phyloP scores from a whole-genome alignment of 1,140 invertebrate genomes.

The Lordiphosa mommai region DNA sequence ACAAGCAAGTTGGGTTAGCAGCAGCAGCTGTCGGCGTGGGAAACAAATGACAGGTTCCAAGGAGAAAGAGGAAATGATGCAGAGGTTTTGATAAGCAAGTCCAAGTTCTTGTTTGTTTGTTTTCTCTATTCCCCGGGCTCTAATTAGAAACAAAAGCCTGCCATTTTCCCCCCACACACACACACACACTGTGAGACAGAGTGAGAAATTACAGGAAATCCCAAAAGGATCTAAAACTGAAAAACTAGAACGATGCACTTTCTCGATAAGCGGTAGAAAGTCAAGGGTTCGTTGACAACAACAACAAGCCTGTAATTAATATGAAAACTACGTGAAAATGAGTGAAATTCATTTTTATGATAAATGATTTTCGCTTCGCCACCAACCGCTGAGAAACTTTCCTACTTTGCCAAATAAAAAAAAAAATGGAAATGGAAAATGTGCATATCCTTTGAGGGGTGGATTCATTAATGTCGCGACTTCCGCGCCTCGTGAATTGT shows the following conservation, averaged over 20 bases:
- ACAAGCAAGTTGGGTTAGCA: background rate
- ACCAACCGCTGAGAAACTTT: constrained; percentile 27
- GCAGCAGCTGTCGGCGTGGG: constrained; percentile 20
- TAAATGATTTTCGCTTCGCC: constrained; percentile 29
- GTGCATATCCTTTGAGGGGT: constrained; percentile 27
- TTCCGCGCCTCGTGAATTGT: constrained; percentile 63
- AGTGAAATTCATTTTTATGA: constrained; percentile 24
- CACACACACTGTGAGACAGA: no score
- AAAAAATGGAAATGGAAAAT: constrained; percentile 38
- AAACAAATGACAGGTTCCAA: constrained; percentile 17
- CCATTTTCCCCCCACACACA: no score
- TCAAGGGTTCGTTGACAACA: constrained; percentile 7
- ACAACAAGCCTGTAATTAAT: constrained; percentile 53
- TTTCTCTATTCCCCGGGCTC: constrained; percentile 54
- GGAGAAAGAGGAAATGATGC: constrained; percentile 28
- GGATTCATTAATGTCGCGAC: constrained; percentile 33
- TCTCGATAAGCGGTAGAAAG: constrained; percentile 46
- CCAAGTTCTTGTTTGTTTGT: constrained; percentile 34
- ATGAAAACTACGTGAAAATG: constrained; percentile 48
- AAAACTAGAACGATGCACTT: constrained; percentile 59
- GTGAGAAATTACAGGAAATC: constrained; percentile 73
- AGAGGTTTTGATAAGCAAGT: constrained; percentile 29
- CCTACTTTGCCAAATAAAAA: constrained; percentile 12
- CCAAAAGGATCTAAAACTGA: constrained; percentile 52
- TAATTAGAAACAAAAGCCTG: constrained; percentile 46